Evolutionary conservation across 2,113 vertebrate species (phyloP).

Genomic region (Psammodynastes pulverulentus): DNA sequence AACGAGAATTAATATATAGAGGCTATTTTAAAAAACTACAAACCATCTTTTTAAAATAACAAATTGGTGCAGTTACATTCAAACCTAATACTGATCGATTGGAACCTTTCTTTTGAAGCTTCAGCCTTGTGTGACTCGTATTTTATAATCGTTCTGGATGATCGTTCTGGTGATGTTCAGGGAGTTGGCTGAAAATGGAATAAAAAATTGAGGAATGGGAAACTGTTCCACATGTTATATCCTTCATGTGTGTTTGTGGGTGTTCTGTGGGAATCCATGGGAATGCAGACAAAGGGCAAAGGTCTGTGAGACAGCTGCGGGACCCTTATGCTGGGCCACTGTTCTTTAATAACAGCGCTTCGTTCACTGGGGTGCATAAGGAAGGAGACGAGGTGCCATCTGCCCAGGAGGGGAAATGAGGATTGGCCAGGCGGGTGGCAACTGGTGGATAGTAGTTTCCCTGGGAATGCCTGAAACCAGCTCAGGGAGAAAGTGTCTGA

Average conservation of each 20-base stretch:
- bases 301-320: slow-evolving; percentile 8
- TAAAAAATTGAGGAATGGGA: not conserved
- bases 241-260: not conserved
- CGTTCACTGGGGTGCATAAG: not conserved
- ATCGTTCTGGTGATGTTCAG: not conserved
- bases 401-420: not conserved
- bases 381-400: not conserved
- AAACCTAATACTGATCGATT: not conserved
- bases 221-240: not conserved
- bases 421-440: not conserved
- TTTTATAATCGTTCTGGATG: not conserved
- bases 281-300: slow-evolving; percentile 8
- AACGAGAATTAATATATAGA: not conserved
- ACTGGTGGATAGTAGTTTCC: not conserved
- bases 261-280: slow-evolving; percentile 6
- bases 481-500: not conserved
- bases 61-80: not conserved
- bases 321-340: not conserved
- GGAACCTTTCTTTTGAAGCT: not conserved
- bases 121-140: not conserved
- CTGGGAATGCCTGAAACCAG: slow-evolving; percentile 7
- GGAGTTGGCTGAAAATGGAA: not conserved
- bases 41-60: not conserved
- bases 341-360: not conserved
- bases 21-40: not conserved